Base-by-base conservation (phyloP, 2,113 vertebrate genomes). In the Clinocottus analis region DNA sequence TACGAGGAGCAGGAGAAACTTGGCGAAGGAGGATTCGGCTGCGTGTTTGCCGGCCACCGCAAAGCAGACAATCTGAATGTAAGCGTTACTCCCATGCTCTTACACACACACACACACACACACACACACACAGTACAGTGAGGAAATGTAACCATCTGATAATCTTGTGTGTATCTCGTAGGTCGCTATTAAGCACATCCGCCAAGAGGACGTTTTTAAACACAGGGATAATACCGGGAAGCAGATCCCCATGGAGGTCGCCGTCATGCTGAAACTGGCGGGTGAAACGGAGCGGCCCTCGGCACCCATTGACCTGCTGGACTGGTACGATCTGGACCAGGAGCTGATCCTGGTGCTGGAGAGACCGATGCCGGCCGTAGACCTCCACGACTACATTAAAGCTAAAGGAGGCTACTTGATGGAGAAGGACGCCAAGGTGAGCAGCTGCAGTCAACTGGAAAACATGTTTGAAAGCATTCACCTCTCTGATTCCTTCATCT, bases 261-360 rank as follows among this genome's bases (percentile, higher is more conserved):
- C 29, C 29, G 29, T 31, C 29, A 31, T 31, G 29, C 29, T 31
- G 29, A 31, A 31, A 31, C 29, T 31, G 29, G 29, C 29, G 29
- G 4, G 2, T 4, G 29, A 31, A 31, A 31, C 29, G 4, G 29
- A 31, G 29, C 29, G 29, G 29, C 29, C 29, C 4, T 31, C 29
- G 4, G 29, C 29, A 31, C 29, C 29, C 29, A 31, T 31, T 31
- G 4, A 31, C 29, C 29, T 31, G 29, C 29, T 31, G 29, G 29
- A 31, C 29, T 31, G 29, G 29, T 31, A 31, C 29, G 29, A 31
- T 31, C 4, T 31, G 29, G 29, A 31, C 29, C 29, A 35, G 39
- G 51, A 79, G 71, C 39, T 84, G 2, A 59, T 79, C 16, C 31
- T 84, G 31, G 75, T 79, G 14, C 25, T 79, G 64, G 70, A 84